Evolutionary conservation across 2,797 vertebrate species (phyloP).

Genomic region (Rhinoraja longicauda): DNA sequence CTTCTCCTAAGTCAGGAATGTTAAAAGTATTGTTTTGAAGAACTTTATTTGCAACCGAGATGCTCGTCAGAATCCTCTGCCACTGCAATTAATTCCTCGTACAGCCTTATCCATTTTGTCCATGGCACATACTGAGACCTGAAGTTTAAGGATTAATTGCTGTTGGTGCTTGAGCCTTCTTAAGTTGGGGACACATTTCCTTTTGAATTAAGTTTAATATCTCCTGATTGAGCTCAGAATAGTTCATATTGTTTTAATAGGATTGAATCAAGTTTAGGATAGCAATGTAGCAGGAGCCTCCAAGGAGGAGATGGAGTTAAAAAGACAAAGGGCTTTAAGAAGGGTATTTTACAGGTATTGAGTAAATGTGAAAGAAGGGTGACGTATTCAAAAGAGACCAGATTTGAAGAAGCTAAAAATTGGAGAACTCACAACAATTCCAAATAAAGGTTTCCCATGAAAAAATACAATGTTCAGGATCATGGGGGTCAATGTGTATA

Average conservation of each 20-base stretch:
- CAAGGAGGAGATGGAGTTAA: not conserved
- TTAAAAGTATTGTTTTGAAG: not conserved
- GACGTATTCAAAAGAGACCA: not conserved
- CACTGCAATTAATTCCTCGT: not conserved
- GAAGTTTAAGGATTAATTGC: not conserved
- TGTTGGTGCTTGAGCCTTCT: not conserved
- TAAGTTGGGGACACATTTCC: not conserved
- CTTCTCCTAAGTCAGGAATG: not conserved
- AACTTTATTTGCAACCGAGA: not conserved
- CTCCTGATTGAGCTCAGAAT: not conserved
- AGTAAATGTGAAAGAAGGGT: not conserved
- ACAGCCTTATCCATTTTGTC: not conserved
- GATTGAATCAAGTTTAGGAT: not conserved
- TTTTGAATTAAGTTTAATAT: not conserved
- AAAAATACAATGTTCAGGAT: too few relatives aligned
- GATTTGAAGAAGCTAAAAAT: not conserved
- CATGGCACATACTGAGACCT: not conserved
- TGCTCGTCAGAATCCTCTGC: too few relatives aligned
- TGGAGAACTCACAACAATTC: not conserved
- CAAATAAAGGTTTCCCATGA: not conserved
- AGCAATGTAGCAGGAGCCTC: not conserved
- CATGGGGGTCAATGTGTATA: too few relatives aligned
- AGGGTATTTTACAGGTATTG: not conserved
- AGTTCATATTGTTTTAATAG: not conserved
- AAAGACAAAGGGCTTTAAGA: not conserved